Evolutionary conservation across 2,888 invertebrate species (phyloP).

Genomic region (Perizoma flavofasciatum): DNA sequence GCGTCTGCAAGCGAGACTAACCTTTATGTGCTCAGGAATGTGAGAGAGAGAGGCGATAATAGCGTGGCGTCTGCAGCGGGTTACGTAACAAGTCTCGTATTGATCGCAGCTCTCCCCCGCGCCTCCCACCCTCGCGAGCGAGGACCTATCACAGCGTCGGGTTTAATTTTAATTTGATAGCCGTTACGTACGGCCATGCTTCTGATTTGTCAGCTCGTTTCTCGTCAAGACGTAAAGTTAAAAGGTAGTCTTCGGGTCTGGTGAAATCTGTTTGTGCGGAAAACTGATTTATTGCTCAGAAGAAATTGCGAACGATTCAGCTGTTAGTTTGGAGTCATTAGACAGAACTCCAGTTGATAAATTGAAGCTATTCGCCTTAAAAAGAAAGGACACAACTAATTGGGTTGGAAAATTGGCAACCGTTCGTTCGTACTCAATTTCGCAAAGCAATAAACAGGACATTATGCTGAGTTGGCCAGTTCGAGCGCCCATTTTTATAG

Average conservation of each 20-base stretch:
- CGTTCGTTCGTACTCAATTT: not conserved
- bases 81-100: slow-evolving; percentile 74
- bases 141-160: slow-evolving; percentile 63
- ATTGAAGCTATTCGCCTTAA: slow-evolving; percentile 4
- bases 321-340: not conserved
- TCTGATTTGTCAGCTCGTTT: slow-evolving; percentile 70
- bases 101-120: slow-evolving; percentile 61
- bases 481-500: slow-evolving; percentile 1
- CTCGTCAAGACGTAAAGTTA: slow-evolving; percentile 52
- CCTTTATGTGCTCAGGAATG: slow-evolving; percentile 27
- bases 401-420: not conserved
- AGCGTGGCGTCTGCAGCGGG: slow-evolving; percentile 40
- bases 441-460: slow-evolving; percentile 11
- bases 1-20: slow-evolving; percentile 35
- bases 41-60: slow-evolving; percentile 40
- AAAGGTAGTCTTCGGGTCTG: slow-evolving; percentile 32
- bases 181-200: slow-evolving; percentile 56
- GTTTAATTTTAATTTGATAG: slow-evolving; percentile 80
- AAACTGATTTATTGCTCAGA: too few species aligned
- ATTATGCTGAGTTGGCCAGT: slow-evolving; percentile 9
- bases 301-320: too few species aligned
- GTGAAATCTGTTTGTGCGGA: too few species aligned
- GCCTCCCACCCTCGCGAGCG: slow-evolving; percentile 43
- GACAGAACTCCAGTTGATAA: not conserved
- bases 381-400: not conserved